Percentiles rank a stretch among this genome's conserved stretches.
Conservation (phyloP, 2,888 invertebrate species). For the Cerastoderma edule region DNA sequence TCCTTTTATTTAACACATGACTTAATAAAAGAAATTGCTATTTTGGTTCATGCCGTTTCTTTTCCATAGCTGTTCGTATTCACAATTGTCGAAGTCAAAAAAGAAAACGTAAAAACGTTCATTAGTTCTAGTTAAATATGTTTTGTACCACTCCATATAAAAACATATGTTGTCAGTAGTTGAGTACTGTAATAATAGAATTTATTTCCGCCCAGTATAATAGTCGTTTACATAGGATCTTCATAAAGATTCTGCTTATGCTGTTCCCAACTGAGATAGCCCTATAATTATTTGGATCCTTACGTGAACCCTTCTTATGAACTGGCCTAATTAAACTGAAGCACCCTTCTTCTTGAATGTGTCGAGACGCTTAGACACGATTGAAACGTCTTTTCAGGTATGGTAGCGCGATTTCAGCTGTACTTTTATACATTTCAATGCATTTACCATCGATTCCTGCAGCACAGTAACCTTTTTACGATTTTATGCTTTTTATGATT, state of each 20-base stretch:
- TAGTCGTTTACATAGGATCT: background rate
- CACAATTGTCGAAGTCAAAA: slow-evolving; percentile 12
- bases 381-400: too few species aligned
- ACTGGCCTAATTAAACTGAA: background rate
- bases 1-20: too few species aligned
- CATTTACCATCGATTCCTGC: too few species aligned
- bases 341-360: background rate
- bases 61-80: slow-evolving; percentile 1
- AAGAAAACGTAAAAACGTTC: slow-evolving; percentile 18
- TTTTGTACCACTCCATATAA: slow-evolving; percentile 9
- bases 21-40: too few species aligned
- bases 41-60: slow-evolving; percentile 9
- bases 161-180: slow-evolving; percentile 16
- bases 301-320: background rate
- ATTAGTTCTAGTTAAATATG: background rate
- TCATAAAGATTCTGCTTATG: slow-evolving; percentile 28
- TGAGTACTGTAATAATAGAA: background rate
- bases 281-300: slow-evolving; percentile 29
- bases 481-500: too few species aligned
- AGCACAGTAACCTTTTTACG: too few species aligned
- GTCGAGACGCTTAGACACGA: too few species aligned
- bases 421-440: too few species aligned
- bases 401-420: too few species aligned
- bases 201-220: slow-evolving; percentile 3
- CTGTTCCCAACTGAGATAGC: slow-evolving; percentile 34